Percentiles rank a stretch among this genome's conserved stretches.
phyloP scores from a whole-genome alignment of 2,888 invertebrate genomes.

The Scaptodrosophila latifasciaeformis region DNA sequence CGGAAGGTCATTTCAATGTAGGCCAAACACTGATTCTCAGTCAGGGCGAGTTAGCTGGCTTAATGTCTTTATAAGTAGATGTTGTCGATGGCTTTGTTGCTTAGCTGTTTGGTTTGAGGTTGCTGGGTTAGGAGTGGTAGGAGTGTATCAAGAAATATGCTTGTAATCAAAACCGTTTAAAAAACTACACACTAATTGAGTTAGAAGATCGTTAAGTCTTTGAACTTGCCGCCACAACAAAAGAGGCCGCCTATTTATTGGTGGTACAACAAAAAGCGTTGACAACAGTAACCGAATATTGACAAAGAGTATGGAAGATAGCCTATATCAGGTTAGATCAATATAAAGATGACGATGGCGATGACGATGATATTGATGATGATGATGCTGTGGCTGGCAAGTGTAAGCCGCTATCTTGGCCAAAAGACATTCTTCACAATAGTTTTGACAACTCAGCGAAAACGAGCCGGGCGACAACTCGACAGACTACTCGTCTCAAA shows the following conservation, averaged over 20 bases:
- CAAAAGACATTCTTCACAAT: constrained; percentile 57
- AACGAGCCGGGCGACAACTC: constrained; percentile 12
- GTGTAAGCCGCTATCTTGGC: constrained; percentile 61
- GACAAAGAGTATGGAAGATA: background rate
- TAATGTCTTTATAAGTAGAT: constrained; percentile 67
- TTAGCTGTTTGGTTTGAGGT: background rate
- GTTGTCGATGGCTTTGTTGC: constrained; percentile 4
- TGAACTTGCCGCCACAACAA: constrained; percentile 59
- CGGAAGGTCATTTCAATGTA: constrained; percentile 29
- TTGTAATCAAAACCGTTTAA: constrained; percentile 71
- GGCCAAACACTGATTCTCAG: constrained; percentile 39
- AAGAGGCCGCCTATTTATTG: constrained; percentile 58
- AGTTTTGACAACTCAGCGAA: constrained; percentile 50
- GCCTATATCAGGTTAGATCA: constrained; percentile 21
- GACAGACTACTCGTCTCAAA: no score
- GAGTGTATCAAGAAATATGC: constrained; percentile 41
- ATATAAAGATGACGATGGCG: constrained; percentile 34
- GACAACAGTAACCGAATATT: constrained; percentile 48
- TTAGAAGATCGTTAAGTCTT: constrained; percentile 59
- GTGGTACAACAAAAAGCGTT: constrained; percentile 70
- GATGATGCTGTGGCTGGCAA: constrained; percentile 19
- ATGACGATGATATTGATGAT: constrained; percentile 24
- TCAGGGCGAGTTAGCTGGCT: constrained; percentile 38
- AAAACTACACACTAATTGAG: constrained; percentile 66
- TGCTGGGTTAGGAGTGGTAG: constrained; percentile 10